A percentile compares a stretch with the other conserved stretches of the same genome.
Conservation (phyloP, 2,113 vertebrate genomes). For the Hystrix brachyura region DNA sequence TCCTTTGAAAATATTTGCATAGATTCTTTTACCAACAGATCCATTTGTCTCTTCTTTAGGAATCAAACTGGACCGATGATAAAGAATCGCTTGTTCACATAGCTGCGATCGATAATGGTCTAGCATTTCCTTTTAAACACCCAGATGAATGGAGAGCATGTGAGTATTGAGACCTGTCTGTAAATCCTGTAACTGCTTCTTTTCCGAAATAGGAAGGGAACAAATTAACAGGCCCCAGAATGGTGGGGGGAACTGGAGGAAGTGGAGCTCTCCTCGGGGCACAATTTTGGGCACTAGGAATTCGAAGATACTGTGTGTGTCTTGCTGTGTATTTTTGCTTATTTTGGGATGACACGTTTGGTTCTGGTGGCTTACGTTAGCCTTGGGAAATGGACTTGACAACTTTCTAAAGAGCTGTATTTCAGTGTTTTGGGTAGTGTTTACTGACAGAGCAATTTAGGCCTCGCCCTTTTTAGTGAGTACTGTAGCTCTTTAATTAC, state of each 20-base stretch:
- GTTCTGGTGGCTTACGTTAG: not conserved
- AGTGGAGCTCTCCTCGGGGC: not conserved
- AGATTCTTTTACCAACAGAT: slow-evolving; percentile 34
- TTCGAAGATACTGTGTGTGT: not conserved
- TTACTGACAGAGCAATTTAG: not conserved
- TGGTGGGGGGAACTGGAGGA: not conserved
- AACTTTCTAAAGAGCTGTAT: not conserved
- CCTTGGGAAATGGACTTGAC: slow-evolving; percentile 13
- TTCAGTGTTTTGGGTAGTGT: not conserved
- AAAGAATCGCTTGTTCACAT: slow-evolving; percentile 93
- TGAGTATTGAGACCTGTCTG: slow-evolving; percentile 85
- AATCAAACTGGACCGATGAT: slow-evolving; percentile 88
- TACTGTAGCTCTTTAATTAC: not conserved
- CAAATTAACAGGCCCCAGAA: not conserved
- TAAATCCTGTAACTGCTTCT: not conserved
- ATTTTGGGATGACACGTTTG: not conserved
- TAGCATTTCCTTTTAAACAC: slow-evolving; percentile 99
- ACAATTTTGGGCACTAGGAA: not conserved
- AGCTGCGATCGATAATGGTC: slow-evolving; percentile 98
- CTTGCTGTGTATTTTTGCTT: not conserved
- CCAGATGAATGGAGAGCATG: slow-evolving; percentile 98
- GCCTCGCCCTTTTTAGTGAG: not conserved
- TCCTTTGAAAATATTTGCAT: slow-evolving; percentile 43
- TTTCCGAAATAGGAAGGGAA: slow-evolving; percentile 16
- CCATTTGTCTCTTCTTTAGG: slow-evolving; percentile 85